These are phyloP conservation scores for Dicranocentrus wangi DNA, from an alignment of 2,888 invertebrate species.

Conservation along the genomic window DNA sequence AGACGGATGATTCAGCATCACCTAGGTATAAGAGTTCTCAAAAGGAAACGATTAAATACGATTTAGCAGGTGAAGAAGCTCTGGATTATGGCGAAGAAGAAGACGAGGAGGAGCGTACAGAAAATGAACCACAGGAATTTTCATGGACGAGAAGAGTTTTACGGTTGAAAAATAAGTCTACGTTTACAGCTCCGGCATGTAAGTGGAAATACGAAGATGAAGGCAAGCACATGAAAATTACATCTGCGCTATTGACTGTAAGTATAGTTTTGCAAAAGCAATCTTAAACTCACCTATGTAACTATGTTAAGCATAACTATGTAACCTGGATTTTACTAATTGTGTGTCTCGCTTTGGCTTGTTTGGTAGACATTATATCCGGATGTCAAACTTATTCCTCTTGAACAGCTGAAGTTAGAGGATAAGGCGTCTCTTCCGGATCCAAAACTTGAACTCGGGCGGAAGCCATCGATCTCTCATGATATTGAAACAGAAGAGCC, in stretches of 20 bases:
- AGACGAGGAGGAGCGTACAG: constrained; percentile 68
- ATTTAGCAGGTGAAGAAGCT: constrained; percentile 69
- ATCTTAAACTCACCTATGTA: no score
- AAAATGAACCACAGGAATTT: constrained; percentile 66
- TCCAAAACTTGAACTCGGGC: constrained; percentile 28
- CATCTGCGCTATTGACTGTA: constrained; percentile 66
- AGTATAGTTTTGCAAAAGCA: no score
- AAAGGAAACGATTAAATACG: constrained; percentile 51
- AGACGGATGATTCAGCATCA: constrained; percentile 40
- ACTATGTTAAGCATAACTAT: no score
- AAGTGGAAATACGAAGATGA: constrained; percentile 62
- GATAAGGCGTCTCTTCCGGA: constrained; percentile 51
- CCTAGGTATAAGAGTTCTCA: constrained; percentile 56
- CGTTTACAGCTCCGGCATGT: constrained; percentile 22
- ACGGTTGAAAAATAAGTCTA: constrained; percentile 64
- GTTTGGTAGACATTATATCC: constrained; percentile 64
- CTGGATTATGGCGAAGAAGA: constrained; percentile 72
- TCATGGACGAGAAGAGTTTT: constrained; percentile 66
- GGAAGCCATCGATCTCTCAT: constrained; percentile 49
- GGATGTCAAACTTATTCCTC: constrained; percentile 67
- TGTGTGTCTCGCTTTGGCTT: no score
- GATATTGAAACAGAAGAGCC: constrained; percentile 38
- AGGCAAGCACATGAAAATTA: constrained; percentile 63
- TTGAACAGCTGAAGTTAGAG: constrained; percentile 66
- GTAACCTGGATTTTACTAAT: no score